These are phyloP conservation scores for Matsumurasca onukii DNA, from an alignment of 1,140 invertebrate genomes.

Conservation along the genomic window DNA sequence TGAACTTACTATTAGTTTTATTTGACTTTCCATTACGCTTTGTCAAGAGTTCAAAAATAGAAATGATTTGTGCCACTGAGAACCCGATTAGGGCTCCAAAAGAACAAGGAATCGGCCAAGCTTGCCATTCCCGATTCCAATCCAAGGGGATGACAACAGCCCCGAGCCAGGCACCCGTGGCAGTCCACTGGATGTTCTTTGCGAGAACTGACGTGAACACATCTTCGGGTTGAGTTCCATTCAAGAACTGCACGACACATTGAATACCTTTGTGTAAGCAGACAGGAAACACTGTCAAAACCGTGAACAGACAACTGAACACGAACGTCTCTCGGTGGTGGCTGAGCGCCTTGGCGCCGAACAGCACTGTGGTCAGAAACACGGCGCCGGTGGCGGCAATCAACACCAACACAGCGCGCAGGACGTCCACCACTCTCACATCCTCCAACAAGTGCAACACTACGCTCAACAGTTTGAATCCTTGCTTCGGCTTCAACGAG, in stretches of 20 bases:
- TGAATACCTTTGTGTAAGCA: constrained; percentile 60
- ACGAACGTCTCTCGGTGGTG: constrained; percentile 70
- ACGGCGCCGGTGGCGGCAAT: constrained; percentile 47
- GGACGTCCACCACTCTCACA: constrained; percentile 25
- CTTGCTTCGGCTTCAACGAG: constrained; percentile 30
- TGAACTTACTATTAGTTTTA: constrained; percentile 20
- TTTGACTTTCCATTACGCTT: constrained; percentile 19
- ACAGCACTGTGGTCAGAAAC: constrained; percentile 65
- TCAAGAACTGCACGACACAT: constrained; percentile 40
- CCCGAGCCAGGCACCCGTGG: constrained; percentile 88
- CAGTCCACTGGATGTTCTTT: constrained; percentile 59
- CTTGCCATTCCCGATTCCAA: constrained; percentile 90
- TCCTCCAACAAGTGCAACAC: constrained; percentile 28
- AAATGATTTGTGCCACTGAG: constrained; percentile 56
- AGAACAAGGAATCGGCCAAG: constrained; percentile 76
- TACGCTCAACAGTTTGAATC: constrained; percentile 18
- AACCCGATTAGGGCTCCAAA: constrained; percentile 68
- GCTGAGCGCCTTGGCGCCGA: constrained; percentile 67
- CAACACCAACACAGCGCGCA: constrained; percentile 21
- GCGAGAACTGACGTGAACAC: constrained; percentile 57
- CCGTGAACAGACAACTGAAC: constrained; percentile 63
- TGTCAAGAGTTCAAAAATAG: constrained; percentile 48
- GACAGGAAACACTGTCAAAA: constrained; percentile 64
- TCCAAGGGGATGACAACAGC: constrained; percentile 87
- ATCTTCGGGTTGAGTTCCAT: constrained; percentile 43